These are phyloP conservation scores for Zaprionus bogoriensis DNA, from an alignment of 2,888 invertebrate species.

Conservation along the genomic window DNA sequence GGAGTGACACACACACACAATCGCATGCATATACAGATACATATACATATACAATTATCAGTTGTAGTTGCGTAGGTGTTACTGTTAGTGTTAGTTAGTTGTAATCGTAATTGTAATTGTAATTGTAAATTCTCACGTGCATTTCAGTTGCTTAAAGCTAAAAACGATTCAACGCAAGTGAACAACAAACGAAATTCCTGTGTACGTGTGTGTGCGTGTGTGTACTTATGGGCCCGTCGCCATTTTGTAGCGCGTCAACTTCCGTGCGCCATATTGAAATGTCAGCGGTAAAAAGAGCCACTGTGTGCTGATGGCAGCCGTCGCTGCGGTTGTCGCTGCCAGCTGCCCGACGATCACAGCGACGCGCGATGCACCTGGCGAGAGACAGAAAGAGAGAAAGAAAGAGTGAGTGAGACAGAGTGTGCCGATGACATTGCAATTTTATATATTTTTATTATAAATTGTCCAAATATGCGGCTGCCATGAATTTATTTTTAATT, in stretches of 20 bases:
- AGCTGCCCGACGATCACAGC: conserved; percentile 40
- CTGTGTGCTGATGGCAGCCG: conserved; percentile 48
- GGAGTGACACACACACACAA: conserved; percentile 37
- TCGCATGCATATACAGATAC: conserved; percentile 25
- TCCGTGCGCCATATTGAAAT: conserved; percentile 69
- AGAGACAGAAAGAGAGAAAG: background rate
- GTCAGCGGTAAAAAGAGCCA: conserved; percentile 60
- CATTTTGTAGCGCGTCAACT: conserved; percentile 67
- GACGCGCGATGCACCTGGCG: conserved; percentile 38
- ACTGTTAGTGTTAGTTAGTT: too few species aligned
- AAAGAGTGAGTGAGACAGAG: background rate
- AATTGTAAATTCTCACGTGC: conserved; percentile 76
- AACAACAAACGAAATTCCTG: conserved; percentile 20
- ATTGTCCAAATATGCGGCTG: conserved; percentile 61
- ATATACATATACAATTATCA: conserved; percentile 33
- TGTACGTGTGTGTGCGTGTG: background rate
- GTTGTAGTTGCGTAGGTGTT: conserved; percentile 18
- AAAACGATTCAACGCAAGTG: conserved; percentile 41
- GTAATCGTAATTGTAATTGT: conserved; percentile 26
- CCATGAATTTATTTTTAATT: conserved; percentile 77
- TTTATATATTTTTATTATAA: conserved; percentile 60
- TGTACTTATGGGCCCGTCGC: conserved; percentile 19
- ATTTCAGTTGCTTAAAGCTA: conserved; percentile 79
- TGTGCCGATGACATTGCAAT: conserved; percentile 13
- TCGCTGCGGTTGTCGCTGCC: conserved; percentile 59